Percentiles rank a stretch among this genome's conserved stretches.
Conservation (phyloP, 1,140 invertebrate species). For the Doryteuthis pealeii region DNA sequence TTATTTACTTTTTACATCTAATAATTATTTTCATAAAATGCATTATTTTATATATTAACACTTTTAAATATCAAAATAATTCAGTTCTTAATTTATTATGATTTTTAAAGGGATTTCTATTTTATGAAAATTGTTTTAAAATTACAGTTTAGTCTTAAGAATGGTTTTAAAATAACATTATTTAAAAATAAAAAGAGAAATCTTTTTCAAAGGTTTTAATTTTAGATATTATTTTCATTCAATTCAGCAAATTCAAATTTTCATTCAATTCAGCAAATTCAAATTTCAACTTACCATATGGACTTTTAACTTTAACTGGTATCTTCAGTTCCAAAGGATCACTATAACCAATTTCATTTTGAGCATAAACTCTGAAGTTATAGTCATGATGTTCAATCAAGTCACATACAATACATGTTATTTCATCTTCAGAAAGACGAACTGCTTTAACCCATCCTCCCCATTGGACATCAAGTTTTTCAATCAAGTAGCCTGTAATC, state of each 20-base stretch:
- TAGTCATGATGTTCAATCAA: conserved; percentile 93
- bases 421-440: conserved; percentile 65
- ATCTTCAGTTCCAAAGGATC: conserved; percentile 82
- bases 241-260: too few species aligned
- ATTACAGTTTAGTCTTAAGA: too few species aligned
- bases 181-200: too few species aligned
- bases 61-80: too few species aligned
- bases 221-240: too few species aligned
- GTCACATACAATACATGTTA: conserved; percentile 70
- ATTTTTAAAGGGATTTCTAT: too few species aligned
- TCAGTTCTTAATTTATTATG: too few species aligned
- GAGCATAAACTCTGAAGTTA: conserved; percentile 93
- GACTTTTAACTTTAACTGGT: conserved; percentile 80
- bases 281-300: conserved; percentile 54
- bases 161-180: too few species aligned
- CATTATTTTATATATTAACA: too few species aligned
- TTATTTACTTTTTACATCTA: background rate
- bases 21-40: background rate
- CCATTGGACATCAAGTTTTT: conserved; percentile 69
- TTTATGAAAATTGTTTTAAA: too few species aligned
- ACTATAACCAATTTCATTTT: conserved; percentile 95
- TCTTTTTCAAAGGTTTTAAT: too few species aligned
- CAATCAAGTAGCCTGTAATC: conserved; percentile 55
- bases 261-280: too few species aligned
- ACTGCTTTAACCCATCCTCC: conserved; percentile 80